Base-by-base conservation (phyloP, 2,888 invertebrate species). In the Acholoe squamosa region DNA sequence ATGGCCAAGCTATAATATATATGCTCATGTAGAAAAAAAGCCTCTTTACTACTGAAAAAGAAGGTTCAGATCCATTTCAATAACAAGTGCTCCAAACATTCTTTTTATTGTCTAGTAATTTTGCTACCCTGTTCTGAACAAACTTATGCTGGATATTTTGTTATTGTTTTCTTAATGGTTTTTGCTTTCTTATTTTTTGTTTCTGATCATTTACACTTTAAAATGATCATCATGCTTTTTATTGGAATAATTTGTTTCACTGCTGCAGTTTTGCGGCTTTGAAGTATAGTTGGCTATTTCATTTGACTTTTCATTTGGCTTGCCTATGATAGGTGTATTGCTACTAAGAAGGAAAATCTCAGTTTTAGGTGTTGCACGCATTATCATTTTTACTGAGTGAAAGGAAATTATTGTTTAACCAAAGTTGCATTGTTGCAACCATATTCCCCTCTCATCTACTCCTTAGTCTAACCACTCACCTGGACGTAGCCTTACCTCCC, bases 1-100 rank as follows among this genome's bases (percentile, higher is more conserved):
- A 61, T 61, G 61, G 19, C n/a, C 71, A 71, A 71, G 71, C 71
- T 25, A 71, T n/a, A n/a, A 25, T 71, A n/a, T n/a, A n/a, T n/a
- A 14, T 71, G 25, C 71, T 71, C 71, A 71, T 71, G 71, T 71
- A 71, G 71, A 71, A 1, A n/a, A n/a, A 14, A 10, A 28, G 71
- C 28, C 28, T 71, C 28, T 28, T 67, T 71, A 71, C 25, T 14
- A 71, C 71, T 28, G 14, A 71, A 61, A 54, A 61, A 61, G 61
- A n/a, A 61, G 61, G 61, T 61, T 61, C 61, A n/a, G n/a, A n/a
- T 19, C n/a, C 61, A 3, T 19, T 61, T n/a, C 19, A 61, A 61
- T 61, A 61, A 61, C 61, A 61, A n/a, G 61, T n/a, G 61, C 61
- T n/a, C 19, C n/a, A 61, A n/a, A 3, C 61, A 12, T 61, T 61